Evolutionary conservation across 2,888 invertebrate species (phyloP), one percentile per base, ranked within the genome.

Genomic region (Agonopterix subpropinquella): DNA sequence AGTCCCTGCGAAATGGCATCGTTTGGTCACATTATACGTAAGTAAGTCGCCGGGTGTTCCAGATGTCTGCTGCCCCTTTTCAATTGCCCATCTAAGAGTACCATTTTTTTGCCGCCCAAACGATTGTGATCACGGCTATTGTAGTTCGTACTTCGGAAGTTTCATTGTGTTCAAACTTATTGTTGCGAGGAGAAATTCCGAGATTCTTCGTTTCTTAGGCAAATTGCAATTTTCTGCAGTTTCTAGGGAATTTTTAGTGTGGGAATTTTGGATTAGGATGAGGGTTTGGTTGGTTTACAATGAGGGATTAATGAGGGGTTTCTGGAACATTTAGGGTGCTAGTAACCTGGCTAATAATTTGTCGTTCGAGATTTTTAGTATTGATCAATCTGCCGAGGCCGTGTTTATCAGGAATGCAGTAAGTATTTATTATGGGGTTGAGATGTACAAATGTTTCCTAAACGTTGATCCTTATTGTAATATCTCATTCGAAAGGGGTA

Each of bases 71-170:
- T 59, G 67, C 80, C 81, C 82, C 83, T 77, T 79, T 82, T 77
- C 83, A 80, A 84, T 85, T 83, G 84, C 70, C 78, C 77, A 73
- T 80, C 76, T 80, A 62, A 62, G 67, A 64, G 69, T 70, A 57
- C 71, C 65, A 63, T 66, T 77, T 80, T 77, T 86, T 82, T 69
- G 64, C 65, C 64, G 64, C 65, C 62, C 10, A 63, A 72, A 73
- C 72, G 84, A 85, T 87, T 82, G 78, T 80, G 78, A 83, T 82
- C 80, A 65, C 65, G 53, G 58, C 71, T 62, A 76, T 81, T 81
- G 79, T 78, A 72, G 44, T 44, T 28, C 28, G 28, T 28, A 28
- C 28, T 28, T 28, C 28, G 11, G 37, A 18, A 59, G 64, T 62
- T 56, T 57, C 69, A 79, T 83, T 82, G 82, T 81, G 62, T 65